Base-by-base conservation (phyloP, 2,797 vertebrate genomes). In the Falco biarmicus region DNA sequence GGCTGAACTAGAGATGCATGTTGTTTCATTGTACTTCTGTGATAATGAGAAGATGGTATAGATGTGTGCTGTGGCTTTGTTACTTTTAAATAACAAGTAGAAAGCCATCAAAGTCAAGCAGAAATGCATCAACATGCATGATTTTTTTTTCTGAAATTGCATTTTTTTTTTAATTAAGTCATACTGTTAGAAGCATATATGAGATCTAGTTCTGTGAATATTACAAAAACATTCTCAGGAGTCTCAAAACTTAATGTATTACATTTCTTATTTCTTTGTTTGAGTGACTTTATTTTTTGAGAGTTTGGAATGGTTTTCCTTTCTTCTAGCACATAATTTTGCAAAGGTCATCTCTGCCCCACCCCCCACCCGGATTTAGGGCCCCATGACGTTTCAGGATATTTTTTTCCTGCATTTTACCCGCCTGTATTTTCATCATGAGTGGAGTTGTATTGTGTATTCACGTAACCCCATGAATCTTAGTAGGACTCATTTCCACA, bases 141-240 rank as follows among this genome's bases (percentile, higher is more conserved):
- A 80, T 82, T 95, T 90, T 96, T 95, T n/a, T 76, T 89, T 96
- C 74, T 96, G 84, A 94, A 96, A 94, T 41, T 45, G 11, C 0
- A 0, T 21, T 53, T 56, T 77, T 83, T 64, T 7, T 37, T 37
- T 37, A 34, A 53, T 24, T 37, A 50, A 77, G 12, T 75, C 1
- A 1, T 70, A 68, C 79, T 74, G 24, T 94, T 94, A 68, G 61
- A 94, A 94, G 26, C 21, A 64, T 70, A 29, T 76, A 61, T 43
- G 87, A 57, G 61, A 89, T 37, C 29, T 82, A 79, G 34, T 73
- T 86, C 39, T 84, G 48, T 53, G 26, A 90, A 37, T 28, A 11
- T 56, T 43, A 57, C 13, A 43, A n/a, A 79, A 81, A 32, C 6
- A 14, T 60, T 85, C 34, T 77, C 43, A 28, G 19, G n/a, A 70